Percentiles rank a stretch among this genome's conserved stretches.
Conservation (phyloP, 2,113 vertebrate genomes). For the Romanogobio albipinnatus region DNA sequence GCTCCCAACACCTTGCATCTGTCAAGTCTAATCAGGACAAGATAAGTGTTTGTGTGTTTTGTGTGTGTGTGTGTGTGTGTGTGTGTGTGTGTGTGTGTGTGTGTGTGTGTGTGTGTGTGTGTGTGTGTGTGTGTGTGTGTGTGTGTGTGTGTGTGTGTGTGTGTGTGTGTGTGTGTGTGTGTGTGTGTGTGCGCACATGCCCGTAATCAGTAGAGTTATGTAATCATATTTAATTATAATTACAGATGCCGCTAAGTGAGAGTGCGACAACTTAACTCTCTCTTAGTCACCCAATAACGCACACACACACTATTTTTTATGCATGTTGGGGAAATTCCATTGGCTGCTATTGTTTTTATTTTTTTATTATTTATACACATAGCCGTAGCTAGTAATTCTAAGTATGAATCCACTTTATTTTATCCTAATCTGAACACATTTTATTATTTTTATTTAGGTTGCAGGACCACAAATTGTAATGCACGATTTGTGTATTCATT, state of each 20-base stretch:
- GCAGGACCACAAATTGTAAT: background rate
- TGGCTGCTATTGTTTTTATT: background rate
- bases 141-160: slow-evolving; percentile 45
- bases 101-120: slow-evolving; percentile 40
- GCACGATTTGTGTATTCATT: background rate
- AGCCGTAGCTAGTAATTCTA: background rate
- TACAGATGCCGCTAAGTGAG: slow-evolving; percentile 54
- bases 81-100: slow-evolving; percentile 21
- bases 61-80: slow-evolving; percentile 37
- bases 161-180: slow-evolving; percentile 40
- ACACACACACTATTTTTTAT: slow-evolving; percentile 9
- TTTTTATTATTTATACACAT: background rate
- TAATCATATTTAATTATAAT: slow-evolving; percentile 62
- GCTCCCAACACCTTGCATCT: slow-evolving; percentile 52
- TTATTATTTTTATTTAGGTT: background rate
- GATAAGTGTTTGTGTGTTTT: slow-evolving; percentile 48
- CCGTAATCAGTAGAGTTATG: slow-evolving; percentile 56
- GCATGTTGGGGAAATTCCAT: background rate
- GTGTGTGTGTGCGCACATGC: slow-evolving; percentile 29
- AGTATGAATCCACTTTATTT: background rate
- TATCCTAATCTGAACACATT: background rate
- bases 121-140: slow-evolving; percentile 45
- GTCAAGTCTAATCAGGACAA: slow-evolving; percentile 52
- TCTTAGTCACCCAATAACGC: slow-evolving; percentile 23
- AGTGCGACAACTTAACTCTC: slow-evolving; percentile 42